Evolutionary conservation across 2,113 vertebrate genomes (phyloP).

Genomic region (Gymnobelideus leadbeateri): DNA sequence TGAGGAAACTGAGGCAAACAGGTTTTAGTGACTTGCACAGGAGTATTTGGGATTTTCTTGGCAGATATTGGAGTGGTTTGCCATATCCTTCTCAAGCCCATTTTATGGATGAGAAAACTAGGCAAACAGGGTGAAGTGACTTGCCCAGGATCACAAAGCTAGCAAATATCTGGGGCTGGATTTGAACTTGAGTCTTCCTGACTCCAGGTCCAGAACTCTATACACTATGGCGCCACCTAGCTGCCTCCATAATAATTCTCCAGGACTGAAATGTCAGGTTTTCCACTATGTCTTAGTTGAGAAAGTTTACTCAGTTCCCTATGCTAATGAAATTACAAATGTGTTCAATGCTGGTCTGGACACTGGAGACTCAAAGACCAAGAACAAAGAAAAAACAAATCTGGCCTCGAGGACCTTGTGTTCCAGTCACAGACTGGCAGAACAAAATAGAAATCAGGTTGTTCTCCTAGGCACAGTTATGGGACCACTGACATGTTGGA

Average conservation of each 20-base stretch:
- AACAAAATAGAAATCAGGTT: not conserved
- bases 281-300: not conserved
- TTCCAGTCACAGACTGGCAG: not conserved
- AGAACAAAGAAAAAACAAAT: not conserved
- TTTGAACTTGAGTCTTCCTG: not conserved
- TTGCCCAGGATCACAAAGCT: not conserved
- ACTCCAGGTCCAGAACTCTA: too few species aligned
- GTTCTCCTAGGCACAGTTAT: not conserved
- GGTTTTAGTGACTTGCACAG: not conserved
- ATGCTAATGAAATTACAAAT: not conserved
- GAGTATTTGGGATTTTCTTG: not conserved
- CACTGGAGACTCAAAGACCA: not conserved
- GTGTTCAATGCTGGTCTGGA: not conserved
- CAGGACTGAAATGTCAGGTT: not conserved
- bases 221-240: not conserved
- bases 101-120: not conserved
- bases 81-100: not conserved
- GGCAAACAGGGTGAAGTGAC: not conserved
- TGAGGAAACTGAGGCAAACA: not conserved
- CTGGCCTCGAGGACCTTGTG: not conserved
- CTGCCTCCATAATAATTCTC: not conserved
- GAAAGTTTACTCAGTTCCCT: not conserved
- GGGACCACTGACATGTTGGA: not conserved
- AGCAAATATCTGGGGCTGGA: not conserved
- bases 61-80: not conserved